These are phyloP conservation scores for Cryptophagus acutangulus DNA, from an alignment of 2,888 invertebrate genomes.

Conservation along the genomic window DNA sequence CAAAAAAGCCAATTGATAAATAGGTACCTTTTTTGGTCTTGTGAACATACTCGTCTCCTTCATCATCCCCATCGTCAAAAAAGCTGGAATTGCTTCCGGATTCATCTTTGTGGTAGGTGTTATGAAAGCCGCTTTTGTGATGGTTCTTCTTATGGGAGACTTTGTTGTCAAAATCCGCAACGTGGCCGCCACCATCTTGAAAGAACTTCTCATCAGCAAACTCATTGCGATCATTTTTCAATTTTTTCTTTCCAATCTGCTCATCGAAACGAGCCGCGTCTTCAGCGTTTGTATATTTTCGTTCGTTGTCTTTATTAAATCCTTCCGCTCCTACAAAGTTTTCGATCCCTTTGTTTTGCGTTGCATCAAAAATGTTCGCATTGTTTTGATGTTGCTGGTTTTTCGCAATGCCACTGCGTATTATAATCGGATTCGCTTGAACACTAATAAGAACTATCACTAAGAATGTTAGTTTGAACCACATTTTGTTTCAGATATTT, in stretches of 20 bases:
- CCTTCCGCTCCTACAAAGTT: slow-evolving; percentile 40
- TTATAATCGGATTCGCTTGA: slow-evolving; percentile 14
- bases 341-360: slow-evolving; percentile 33
- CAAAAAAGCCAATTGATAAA: too few species aligned
- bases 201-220: slow-evolving; percentile 38
- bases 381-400: slow-evolving; percentile 19
- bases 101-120: slow-evolving; percentile 67
- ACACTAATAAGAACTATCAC: slow-evolving; percentile 14
- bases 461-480: background rate
- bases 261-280: slow-evolving; percentile 39
- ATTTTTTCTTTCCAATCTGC: slow-evolving; percentile 34
- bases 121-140: slow-evolving; percentile 64
- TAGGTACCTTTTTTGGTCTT: slow-evolving; percentile 38
- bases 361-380: slow-evolving; percentile 21
- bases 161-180: slow-evolving; percentile 36
- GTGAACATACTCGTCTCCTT: slow-evolving; percentile 43
- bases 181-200: slow-evolving; percentile 35
- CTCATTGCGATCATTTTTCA: slow-evolving; percentile 35
- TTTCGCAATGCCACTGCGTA: slow-evolving; percentile 20
- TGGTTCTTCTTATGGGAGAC: slow-evolving; percentile 62
- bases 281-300: slow-evolving; percentile 34
- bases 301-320: slow-evolving; percentile 39
- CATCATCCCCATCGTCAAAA: slow-evolving; percentile 58
- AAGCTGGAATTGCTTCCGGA: slow-evolving; percentile 64
- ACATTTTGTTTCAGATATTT: too few species aligned